Base-by-base conservation (phyloP, 2,888 invertebrate species). In the Lacanobia oleracea region DNA sequence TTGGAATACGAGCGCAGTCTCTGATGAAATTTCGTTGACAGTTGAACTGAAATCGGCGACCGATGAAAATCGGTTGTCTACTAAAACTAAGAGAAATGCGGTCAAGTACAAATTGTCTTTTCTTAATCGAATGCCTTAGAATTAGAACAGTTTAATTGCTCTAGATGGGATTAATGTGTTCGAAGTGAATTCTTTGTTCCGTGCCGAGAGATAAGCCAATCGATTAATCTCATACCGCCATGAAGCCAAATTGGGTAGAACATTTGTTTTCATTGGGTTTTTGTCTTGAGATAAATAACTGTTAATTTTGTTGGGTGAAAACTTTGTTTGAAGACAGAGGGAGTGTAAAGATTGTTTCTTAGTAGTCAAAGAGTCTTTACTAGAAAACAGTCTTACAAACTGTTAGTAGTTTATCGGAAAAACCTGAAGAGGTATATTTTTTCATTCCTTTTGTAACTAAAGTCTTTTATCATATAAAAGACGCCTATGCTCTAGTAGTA, bases 21-120 rank as follows among this genome's bases (percentile, higher is more conserved):
- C 23, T 48, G 12, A 10, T 10, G 2, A n/a, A 45, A 16, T 75
- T 50, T 45, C 23, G 9, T n/a, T 57, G 76, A 37, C n/a, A 12
- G 23, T 27, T 14, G 2, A 4, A 21, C 53, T n/a, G n/a, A 70
- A 77, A 76, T 77, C 48, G 37, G 45, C 56, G 64, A n/a, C 64
- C 61, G 27, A 76, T 60, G 16, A 60, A 67, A 78, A 78, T 67
- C 50, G 67, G 67, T 51, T 40, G 54, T 67, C 50, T 27, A 54
- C 9, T 27, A 64, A 53, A 37, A 12, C 56, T 69, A 74, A 69
- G 72, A 82, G 81, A 86, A 89, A 89, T 87, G 86, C 86, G 89
- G 88, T 86, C 89, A 88, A 85, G 88, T 84, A 84, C 86, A 82
- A 85, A 87, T 85, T 79, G 83, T 85, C 76, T 86, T 77, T 81